Base-by-base conservation (phyloP, 2,113 vertebrate genomes). In the Neopipo cinnamomea region DNA sequence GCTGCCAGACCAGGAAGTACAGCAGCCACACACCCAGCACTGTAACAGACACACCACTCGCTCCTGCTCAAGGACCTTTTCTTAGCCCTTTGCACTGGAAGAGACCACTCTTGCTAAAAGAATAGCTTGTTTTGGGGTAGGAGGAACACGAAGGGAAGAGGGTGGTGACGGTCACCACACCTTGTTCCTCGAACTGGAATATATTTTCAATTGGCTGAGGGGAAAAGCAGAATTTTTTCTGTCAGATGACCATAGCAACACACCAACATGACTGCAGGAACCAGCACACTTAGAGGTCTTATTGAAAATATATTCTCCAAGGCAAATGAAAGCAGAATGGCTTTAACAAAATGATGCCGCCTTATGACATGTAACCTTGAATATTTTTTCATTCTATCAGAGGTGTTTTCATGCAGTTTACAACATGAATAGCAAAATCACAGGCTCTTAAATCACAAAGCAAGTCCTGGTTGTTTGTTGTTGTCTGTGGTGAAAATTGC, bases 191-290 rank as follows among this genome's bases (percentile, higher is more conserved):
- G 18, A n/a, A 17, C 3, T 37, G 62, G n/a, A 94, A 41, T 28
- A 23, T 3, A 12, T 27, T 76, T 84, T 47, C 66, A 75, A 16
- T 20, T 49, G 44, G 24, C 44, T 72, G 58, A 78, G 30, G 9
- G 52, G 16, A 73, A 93, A 87, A 75, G 33, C 18, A 76, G 62
- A 76, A 53, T 49, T 75, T 23, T 2, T 67, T 89, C 59, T 56
- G 18, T 35, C 30, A n/a, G 24, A 47, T 56, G 67, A 56, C 2
- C 33, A 11, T 22, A 39, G 41, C 44, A 35, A 88, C 16, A 68
- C 0, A 0, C 14, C 55, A 25, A 17, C 41, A 66, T 0, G 0
- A 46, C 41, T 52, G 49, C 37, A 92, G 72, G 50, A 84, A 49
- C 39, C 28, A 71, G 17, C 61, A 81, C 20, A 42, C 19, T 88